Conservation (phyloP, 2,888 invertebrate species). For the Endotricha flammealis region DNA sequence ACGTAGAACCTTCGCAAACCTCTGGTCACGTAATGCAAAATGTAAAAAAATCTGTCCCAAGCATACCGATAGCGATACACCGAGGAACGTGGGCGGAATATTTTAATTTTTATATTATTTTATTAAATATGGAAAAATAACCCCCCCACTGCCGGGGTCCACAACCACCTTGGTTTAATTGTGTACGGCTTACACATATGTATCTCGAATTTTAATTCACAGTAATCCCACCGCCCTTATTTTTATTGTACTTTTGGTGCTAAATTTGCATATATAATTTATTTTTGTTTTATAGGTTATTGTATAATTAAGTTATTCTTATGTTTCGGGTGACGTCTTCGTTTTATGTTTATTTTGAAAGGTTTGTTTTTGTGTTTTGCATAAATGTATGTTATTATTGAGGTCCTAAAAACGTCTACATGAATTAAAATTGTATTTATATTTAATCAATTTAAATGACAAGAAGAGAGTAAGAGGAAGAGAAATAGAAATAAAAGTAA, state of each 20-base stretch:
- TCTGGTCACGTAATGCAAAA: slow-evolving; percentile 67
- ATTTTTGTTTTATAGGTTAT: slow-evolving; percentile 36
- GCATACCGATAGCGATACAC: slow-evolving; percentile 74
- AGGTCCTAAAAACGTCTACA: too few relatives aligned
- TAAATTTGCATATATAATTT: slow-evolving; percentile 53
- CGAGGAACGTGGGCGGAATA: slow-evolving; percentile 63
- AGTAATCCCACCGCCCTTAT: slow-evolving; percentile 51
- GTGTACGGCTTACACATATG: slow-evolving; percentile 43
- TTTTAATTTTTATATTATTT: slow-evolving; percentile 65
- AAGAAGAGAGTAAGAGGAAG: too few relatives aligned
- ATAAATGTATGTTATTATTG: too few relatives aligned
- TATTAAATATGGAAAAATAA: slow-evolving; percentile 59
- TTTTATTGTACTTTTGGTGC: slow-evolving; percentile 57
- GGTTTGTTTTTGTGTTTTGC: background rate
- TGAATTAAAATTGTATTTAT: too few relatives aligned
- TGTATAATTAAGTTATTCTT: slow-evolving; percentile 24
- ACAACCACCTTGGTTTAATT: slow-evolving; percentile 53
- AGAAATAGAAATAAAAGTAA: too few relatives aligned
- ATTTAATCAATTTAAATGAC: too few relatives aligned
- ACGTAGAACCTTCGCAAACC: slow-evolving; percentile 56
- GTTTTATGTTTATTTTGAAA: background rate
- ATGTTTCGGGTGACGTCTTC: slow-evolving; percentile 10
- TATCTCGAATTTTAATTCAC: slow-evolving; percentile 67
- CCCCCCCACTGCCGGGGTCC: slow-evolving; percentile 34
- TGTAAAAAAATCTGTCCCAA: slow-evolving; percentile 57